These are phyloP conservation scores for Hermaeophaga mercurialis DNA, from an alignment of 2,888 invertebrate species.

Conservation along the genomic window DNA sequence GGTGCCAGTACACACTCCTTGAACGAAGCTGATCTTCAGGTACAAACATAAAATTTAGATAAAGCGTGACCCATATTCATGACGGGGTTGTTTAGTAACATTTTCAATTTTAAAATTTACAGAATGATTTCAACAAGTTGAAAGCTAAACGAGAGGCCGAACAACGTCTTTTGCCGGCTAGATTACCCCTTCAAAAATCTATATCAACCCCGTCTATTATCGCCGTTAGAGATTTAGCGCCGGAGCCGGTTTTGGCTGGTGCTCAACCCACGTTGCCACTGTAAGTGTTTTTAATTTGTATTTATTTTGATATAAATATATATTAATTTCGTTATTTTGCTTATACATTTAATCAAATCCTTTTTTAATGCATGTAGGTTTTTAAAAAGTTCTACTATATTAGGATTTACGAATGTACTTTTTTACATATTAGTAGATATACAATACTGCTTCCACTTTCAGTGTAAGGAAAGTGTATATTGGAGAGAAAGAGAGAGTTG, in stretches of 20 bases:
- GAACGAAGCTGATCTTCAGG: conserved; percentile 86
- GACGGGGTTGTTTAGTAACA: too few species aligned
- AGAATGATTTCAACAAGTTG: conserved; percentile 78
- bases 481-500: too few species aligned
- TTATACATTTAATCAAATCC: conserved; percentile 11
- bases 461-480: too few species aligned
- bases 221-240: conserved; percentile 67
- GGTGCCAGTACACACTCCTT: conserved; percentile 77
- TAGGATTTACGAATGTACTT: too few species aligned
- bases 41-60: too few species aligned
- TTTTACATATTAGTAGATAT: too few species aligned
- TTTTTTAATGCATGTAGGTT: conserved; percentile 13
- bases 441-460: too few species aligned
- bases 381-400: not conserved
- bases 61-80: too few species aligned
- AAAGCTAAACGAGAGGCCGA: conserved; percentile 65
- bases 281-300: conserved; percentile 57
- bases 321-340: conserved; percentile 14
- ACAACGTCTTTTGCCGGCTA: conserved; percentile 63
- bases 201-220: conserved; percentile 90
- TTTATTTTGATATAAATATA: too few species aligned
- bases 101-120: conserved; percentile 34
- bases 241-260: conserved; percentile 60
- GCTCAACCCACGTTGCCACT: conserved; percentile 62
- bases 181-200: conserved; percentile 85